A percentile compares a stretch with the other conserved stretches of the same genome.
Evolutionary conservation across 2,888 invertebrate species (phyloP).

Genomic region (Xestia sexstrigata): DNA sequence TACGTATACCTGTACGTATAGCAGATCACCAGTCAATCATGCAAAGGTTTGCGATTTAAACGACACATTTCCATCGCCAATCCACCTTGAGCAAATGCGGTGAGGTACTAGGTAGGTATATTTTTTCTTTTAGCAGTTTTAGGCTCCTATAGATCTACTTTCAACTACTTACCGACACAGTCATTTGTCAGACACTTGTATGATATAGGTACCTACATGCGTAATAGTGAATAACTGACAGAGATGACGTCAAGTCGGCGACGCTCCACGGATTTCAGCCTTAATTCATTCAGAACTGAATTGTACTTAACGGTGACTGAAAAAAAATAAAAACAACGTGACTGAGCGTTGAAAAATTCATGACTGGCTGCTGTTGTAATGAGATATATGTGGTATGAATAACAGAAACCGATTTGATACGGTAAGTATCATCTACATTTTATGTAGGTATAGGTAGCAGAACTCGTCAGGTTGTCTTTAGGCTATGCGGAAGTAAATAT

Average conservation of each 20-base stretch:
- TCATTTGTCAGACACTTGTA: background rate
- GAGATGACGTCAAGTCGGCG: background rate
- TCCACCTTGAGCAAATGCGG: background rate
- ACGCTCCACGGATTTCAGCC: background rate
- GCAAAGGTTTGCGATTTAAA: constrained; percentile 1
- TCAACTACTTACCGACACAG: background rate
- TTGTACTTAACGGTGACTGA: background rate
- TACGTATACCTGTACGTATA: no score
- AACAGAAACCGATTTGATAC: background rate
- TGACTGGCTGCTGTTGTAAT: background rate
- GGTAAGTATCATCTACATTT: constrained; percentile 8
- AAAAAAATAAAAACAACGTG: background rate
- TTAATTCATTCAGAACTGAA: background rate
- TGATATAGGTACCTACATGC: background rate
- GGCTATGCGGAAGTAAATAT: constrained; percentile 28
- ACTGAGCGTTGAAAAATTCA: constrained; percentile 18
- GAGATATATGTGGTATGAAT: no score
- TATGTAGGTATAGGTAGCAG: background rate
- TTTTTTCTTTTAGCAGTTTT: background rate
- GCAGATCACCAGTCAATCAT: background rate
- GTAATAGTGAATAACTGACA: background rate
- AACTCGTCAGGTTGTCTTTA: background rate
- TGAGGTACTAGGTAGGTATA: background rate
- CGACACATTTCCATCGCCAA: background rate
- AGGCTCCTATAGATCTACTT: background rate